Evolutionary conservation across 2,797 vertebrate genomes (phyloP).

Genomic region (Lophius americanus): DNA sequence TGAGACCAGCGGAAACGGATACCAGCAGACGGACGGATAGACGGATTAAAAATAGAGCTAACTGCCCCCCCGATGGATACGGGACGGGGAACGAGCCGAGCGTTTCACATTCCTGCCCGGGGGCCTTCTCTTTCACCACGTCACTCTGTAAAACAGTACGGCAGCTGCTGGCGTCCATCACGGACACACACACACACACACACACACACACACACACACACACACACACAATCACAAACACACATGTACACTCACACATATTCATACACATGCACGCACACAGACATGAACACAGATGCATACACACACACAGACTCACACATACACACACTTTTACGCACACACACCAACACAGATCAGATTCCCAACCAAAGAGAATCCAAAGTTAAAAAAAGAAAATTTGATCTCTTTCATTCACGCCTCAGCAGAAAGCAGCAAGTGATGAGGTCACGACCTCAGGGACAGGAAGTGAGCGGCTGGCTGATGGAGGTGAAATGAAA

Average conservation of each 20-base stretch:
- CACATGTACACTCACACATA: conserved; percentile 15
- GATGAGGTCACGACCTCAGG: too few relatives aligned
- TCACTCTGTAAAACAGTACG: conserved; percentile 95
- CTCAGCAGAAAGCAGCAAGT: too few relatives aligned
- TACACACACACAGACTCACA: not conserved
- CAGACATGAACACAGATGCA: not conserved
- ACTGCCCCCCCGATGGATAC: conserved; percentile 36
- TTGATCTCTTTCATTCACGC: too few relatives aligned
- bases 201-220: conserved; percentile 82
- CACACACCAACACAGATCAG: not conserved
- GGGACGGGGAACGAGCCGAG: conserved; percentile 54
- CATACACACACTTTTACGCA: not conserved
- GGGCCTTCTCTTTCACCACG: conserved; percentile 87
- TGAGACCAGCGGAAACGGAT: conserved; percentile 76
- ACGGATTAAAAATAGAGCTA: conserved; percentile 49
- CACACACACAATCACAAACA: conserved; percentile 9
- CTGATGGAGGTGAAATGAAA: too few relatives aligned
- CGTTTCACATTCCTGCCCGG: conserved; percentile 83
- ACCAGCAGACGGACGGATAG: conserved; percentile 42
- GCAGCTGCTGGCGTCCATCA: conserved; percentile 97
- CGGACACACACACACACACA: conserved; percentile 89
- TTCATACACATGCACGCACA: conserved; percentile 6
- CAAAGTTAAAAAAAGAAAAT: too few relatives aligned
- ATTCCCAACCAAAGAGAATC: not conserved
- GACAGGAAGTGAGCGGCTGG: too few relatives aligned